phyloP scores from a whole-genome alignment of 92 coral and sea anemone genomes.

The Porites divaricata region DNA sequence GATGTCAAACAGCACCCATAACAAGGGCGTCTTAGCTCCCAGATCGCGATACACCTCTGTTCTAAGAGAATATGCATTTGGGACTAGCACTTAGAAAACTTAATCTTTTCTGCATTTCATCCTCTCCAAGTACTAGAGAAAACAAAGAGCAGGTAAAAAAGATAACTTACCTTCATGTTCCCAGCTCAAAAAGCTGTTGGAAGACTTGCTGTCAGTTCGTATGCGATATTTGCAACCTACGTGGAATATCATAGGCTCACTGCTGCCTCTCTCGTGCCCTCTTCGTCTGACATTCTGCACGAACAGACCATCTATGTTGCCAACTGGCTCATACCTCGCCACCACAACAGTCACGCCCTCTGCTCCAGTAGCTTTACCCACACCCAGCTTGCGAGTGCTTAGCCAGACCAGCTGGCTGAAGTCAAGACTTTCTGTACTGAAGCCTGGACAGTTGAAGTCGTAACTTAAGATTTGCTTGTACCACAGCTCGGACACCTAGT shows the following conservation, averaged over 20 bases:
- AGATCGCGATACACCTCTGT: too few species aligned
- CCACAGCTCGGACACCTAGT: constrained; percentile 90
- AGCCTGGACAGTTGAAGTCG: constrained; percentile 88
- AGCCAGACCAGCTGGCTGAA: constrained; percentile 96
- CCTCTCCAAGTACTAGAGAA: neutral
- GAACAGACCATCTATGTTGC: constrained; percentile 93
- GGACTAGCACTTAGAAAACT: too few species aligned
- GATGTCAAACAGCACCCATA: too few species aligned
- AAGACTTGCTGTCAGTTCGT: constrained; percentile 67
- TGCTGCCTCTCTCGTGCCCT: constrained; percentile 76
- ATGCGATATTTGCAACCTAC: constrained; percentile 65
- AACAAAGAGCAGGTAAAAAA: neutral
- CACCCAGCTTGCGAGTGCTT: constrained; percentile 84
- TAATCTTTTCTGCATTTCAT: neutral
- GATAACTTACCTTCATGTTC: constrained; percentile 77
- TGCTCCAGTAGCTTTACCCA: constrained; percentile 78
- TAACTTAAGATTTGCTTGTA: constrained; percentile 85
- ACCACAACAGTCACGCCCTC: constrained; percentile 87
- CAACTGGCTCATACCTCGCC: constrained; percentile 97
- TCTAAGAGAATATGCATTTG: too few species aligned
- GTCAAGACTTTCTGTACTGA: constrained; percentile 76
- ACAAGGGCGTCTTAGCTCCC: too few species aligned
- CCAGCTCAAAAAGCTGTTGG: constrained; percentile 87
- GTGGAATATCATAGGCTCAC: constrained; percentile 74
- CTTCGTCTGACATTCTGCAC: constrained; percentile 79